A percentile compares a stretch with the other conserved stretches of the same genome.
phyloP scores from a whole-genome alignment of 2,113 vertebrate species.

The Lasiurus borealis region DNA sequence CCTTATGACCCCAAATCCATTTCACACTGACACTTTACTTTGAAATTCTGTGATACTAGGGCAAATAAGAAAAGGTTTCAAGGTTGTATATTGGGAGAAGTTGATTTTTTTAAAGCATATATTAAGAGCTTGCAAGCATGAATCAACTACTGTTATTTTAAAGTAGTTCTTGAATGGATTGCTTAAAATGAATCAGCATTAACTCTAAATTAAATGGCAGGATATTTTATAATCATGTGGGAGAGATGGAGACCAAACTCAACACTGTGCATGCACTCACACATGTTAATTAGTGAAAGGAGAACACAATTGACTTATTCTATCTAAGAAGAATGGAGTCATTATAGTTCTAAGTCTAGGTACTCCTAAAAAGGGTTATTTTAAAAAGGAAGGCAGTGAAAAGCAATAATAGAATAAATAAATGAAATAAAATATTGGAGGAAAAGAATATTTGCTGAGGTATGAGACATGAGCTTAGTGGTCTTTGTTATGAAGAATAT shows the following conservation, averaged over 20 bases:
- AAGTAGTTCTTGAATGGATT: not conserved
- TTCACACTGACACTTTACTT: not conserved
- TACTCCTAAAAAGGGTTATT: not conserved
- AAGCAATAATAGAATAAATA: not conserved
- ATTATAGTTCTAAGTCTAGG: not conserved
- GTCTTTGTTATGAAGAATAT: not conserved
- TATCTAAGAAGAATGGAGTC: not conserved
- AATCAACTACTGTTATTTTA: constrained; percentile 36
- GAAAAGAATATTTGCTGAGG: not conserved
- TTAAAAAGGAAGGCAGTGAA: rapidly evolving
- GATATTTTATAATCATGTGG: not conserved
- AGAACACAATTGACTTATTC: not conserved
- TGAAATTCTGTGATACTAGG: not conserved
- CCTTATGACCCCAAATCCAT: not conserved
- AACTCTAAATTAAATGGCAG: not conserved
- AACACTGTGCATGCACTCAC: too few relatives aligned
- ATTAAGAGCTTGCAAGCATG: not conserved
- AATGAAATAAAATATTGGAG: not conserved
- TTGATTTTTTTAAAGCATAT: constrained; percentile 2
- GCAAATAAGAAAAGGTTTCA: not conserved
- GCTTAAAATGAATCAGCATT: not conserved
- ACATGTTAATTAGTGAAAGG: not conserved
- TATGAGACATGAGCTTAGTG: not conserved
- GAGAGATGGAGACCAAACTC: not conserved
- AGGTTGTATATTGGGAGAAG: not conserved